Percentiles rank a stretch among this genome's conserved stretches.
These are phyloP conservation scores for Idaea biselata DNA, from an alignment of 2,888 invertebrate species.

Conservation along the genomic window DNA sequence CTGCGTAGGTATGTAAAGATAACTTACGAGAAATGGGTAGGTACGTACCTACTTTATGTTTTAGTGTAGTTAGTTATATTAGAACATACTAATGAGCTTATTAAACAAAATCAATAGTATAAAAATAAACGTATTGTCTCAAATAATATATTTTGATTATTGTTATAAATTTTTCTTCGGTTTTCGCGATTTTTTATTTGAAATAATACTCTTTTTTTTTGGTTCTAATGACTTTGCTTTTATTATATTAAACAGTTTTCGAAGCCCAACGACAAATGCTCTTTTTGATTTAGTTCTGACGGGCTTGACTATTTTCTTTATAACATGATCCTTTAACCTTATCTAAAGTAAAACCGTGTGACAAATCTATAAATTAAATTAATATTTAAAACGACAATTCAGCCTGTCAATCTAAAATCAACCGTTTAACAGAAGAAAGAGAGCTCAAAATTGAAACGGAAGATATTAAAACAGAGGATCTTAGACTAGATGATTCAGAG, in stretches of 20 bases:
- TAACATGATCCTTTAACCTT: neutral
- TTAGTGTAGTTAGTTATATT: no score
- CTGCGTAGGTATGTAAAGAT: neutral
- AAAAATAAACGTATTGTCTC: no score
- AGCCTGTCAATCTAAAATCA: neutral
- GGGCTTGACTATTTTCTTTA: neutral
- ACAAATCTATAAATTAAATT: neutral
- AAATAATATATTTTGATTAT: no score
- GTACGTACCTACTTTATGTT: no score
- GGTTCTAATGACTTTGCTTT: no score
- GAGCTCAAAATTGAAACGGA: neutral
- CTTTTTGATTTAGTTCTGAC: neutral
- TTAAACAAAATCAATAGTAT: no score
- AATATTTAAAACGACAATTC: neutral
- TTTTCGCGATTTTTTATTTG: no score
- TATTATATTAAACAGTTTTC: no score
- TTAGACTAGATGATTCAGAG: constrained; percentile 25
- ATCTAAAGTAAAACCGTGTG: neutral
- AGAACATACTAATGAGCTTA: no score
- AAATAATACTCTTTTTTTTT: no score
- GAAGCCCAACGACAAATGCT: no score
- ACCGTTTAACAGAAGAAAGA: neutral
- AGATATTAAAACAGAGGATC: neutral
- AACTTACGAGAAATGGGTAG: neutral
- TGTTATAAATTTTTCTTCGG: no score